Evolutionary conservation across 1,140 invertebrate species (phyloP), one percentile per base, ranked within the genome.

Genomic region (Druon quercuslanigerum): DNA sequence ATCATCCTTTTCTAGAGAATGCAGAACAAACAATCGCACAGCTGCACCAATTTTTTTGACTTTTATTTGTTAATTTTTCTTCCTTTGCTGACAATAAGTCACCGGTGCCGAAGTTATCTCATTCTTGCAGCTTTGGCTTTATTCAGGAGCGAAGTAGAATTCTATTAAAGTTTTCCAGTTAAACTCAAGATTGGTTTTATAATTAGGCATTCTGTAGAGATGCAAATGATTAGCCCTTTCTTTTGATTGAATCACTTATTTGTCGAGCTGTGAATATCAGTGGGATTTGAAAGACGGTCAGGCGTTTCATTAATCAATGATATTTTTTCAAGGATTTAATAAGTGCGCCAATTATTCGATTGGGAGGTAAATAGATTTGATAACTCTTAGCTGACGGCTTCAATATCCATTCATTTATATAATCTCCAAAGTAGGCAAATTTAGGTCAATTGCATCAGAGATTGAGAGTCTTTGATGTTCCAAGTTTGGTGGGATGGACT

Each of bases 121-220:
- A 66, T 66, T 66, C 60, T 40, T 66, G 60, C 60, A 66, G 60
- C 60, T 66, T 25, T 4, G 40, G 33, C 33, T 66, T 66, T 66
- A 46, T 66, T 6, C 60, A 40, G 60, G 33, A 13, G 25, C 33
- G 14, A 66, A 66, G 60, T 66, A 66, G 60, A 66, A 66, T 66
- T 66, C 60, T 66, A 66, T 66, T 66, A 66, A 66, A 66, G 60
- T 66, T 66, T 66, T 66, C 60, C 25, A 66, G 33, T 66, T 66
- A 40, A 66, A 66, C 12, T 33, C 20, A 40, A 46, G 14, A 46
- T 66, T 40, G 33, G 25, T 66, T 66, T 66, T 40, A 66, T 66
- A 66, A 66, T 66, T 66, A 66, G 60, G 60, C 60, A 66, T 66
- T 66, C 60, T 66, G 14, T 66, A 33, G 14, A 66, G 40, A 66